Evolutionary conservation across 2,888 invertebrate species (phyloP).

Genomic region (Plagodis dolabraria): DNA sequence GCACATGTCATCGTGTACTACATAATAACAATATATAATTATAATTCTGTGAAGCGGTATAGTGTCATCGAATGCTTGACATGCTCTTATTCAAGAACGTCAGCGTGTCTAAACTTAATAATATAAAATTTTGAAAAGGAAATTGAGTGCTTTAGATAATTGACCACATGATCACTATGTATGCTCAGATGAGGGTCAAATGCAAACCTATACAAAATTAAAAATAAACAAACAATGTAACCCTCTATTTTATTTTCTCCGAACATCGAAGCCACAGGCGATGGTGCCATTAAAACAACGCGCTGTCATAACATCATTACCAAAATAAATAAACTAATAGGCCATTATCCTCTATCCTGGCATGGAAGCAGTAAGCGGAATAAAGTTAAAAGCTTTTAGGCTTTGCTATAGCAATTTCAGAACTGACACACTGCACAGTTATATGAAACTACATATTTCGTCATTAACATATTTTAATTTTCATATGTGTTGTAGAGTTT

Average conservation of each 20-base stretch:
- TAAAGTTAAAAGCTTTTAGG: slow-evolving; percentile 26
- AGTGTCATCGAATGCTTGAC: too few species aligned
- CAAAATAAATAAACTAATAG: slow-evolving; percentile 19
- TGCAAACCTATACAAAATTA: not conserved
- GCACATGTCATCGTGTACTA: too few species aligned
- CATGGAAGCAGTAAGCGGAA: slow-evolving; percentile 10
- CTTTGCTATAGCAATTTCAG: slow-evolving; percentile 11
- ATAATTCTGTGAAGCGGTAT: too few species aligned
- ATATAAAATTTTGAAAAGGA: too few species aligned
- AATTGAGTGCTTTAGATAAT: not conserved
- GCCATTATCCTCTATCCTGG: slow-evolving; percentile 10
- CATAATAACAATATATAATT: too few species aligned
- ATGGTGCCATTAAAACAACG: slow-evolving; percentile 11
- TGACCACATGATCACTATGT: not conserved
- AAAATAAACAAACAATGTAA: not conserved
- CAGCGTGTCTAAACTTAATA: too few species aligned
- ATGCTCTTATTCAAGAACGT: too few species aligned
- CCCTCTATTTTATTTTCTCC: not conserved
- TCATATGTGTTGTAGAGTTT: not conserved
- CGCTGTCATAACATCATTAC: slow-evolving; percentile 10
- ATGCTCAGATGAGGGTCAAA: not conserved
- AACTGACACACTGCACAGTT: slow-evolving; percentile 8
- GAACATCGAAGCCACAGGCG: slow-evolving; percentile 3
- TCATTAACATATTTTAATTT: not conserved
- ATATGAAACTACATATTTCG: not conserved